Conservation (phyloP, 2,888 invertebrate species). For the Eugnorisma glareosa region DNA sequence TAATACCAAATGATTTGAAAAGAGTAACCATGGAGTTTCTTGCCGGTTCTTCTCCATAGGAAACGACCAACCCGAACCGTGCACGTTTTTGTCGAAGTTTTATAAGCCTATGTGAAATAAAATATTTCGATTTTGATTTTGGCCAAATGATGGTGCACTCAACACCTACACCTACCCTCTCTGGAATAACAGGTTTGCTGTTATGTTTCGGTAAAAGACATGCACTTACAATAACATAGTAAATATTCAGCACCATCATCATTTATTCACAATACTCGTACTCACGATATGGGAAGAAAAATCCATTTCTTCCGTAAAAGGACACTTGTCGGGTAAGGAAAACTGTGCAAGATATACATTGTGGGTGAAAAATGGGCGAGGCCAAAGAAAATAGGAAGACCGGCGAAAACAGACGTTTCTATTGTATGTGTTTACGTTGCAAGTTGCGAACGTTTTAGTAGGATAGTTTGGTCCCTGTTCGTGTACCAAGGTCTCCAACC, state of each 20-base stretch:
- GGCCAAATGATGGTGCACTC: too few relatives aligned
- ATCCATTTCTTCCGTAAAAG: conserved; percentile 4
- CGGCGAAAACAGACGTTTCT: not conserved
- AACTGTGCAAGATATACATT: conserved; percentile 8
- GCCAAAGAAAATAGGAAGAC: not conserved
- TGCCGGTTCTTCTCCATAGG: too few relatives aligned
- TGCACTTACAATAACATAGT: not conserved
- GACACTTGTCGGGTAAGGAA: not conserved
- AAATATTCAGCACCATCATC: not conserved
- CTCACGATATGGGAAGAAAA: not conserved
- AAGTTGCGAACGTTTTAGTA: not conserved
- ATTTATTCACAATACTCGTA: not conserved
- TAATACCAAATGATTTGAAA: too few relatives aligned
- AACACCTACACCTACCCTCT: not conserved
- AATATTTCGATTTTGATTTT: too few relatives aligned
- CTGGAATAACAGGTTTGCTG: too few relatives aligned
- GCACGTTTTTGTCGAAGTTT: too few relatives aligned
- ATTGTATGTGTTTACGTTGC: conserved; percentile 2
- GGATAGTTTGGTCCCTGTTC: not conserved
- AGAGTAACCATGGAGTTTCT: too few relatives aligned
- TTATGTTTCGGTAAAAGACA: not conserved
- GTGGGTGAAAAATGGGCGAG: conserved; percentile 26
- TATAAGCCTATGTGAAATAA: too few relatives aligned
- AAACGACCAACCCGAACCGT: too few relatives aligned
- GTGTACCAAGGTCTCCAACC: not conserved